These are phyloP conservation scores for Sepiola atlantica DNA, from an alignment of 2,888 invertebrate species.

Conservation along the genomic window DNA sequence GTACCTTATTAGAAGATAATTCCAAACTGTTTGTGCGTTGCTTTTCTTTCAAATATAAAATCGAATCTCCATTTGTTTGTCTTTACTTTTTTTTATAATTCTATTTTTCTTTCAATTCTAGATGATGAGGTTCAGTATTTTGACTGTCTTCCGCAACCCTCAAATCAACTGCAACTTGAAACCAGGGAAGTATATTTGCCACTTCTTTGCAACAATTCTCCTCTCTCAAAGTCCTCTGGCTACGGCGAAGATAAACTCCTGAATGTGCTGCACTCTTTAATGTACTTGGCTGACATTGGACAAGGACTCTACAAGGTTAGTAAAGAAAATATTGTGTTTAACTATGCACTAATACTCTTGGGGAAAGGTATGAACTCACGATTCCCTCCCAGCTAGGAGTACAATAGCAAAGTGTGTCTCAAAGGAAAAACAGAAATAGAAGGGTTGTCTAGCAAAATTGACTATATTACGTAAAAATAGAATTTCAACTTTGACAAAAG, in stretches of 20 bases:
- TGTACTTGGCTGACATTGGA: slow-evolving; percentile 71
- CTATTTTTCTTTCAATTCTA: slow-evolving; percentile 53
- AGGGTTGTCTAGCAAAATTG: too few relatives aligned
- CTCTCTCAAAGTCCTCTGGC: slow-evolving; percentile 62
- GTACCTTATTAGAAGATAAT: too few relatives aligned
- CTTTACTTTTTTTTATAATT: too few relatives aligned
- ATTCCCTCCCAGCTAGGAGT: too few relatives aligned
- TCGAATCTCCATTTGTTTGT: not conserved
- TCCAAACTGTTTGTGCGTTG: too few relatives aligned
- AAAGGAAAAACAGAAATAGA: too few relatives aligned
- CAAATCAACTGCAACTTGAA: slow-evolving; percentile 72
- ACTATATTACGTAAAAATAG: too few relatives aligned
- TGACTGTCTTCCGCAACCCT: slow-evolving; percentile 68
- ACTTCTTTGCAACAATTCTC: slow-evolving; percentile 70
- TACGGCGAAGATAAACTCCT: slow-evolving; percentile 71
- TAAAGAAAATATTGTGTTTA: not conserved
- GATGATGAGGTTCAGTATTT: slow-evolving; percentile 73
- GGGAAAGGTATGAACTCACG: too few relatives aligned
- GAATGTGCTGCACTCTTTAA: slow-evolving; percentile 73
- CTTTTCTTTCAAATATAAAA: too few relatives aligned
- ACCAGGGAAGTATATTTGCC: slow-evolving; percentile 74
- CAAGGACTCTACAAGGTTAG: not conserved
- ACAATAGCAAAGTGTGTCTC: too few relatives aligned
- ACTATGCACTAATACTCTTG: not conserved
- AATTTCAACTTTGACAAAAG: too few relatives aligned